Evolutionary conservation across 2,888 invertebrate genomes (phyloP).

Genomic region (Drosophila emarginata): DNA sequence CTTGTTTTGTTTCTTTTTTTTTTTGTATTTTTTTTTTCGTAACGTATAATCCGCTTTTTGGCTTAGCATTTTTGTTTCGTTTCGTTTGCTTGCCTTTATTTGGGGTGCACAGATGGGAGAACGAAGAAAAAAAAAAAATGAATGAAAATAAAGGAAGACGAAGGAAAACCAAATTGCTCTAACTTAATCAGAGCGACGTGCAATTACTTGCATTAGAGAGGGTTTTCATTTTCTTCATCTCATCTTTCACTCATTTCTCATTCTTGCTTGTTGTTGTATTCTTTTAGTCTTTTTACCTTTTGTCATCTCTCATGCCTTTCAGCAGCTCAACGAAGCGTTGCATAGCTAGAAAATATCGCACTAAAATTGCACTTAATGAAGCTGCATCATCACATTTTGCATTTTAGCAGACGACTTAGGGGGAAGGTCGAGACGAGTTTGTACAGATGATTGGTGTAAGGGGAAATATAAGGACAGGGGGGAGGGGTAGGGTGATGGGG

Average conservation of each 20-base stretch:
- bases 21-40: conserved; percentile 29
- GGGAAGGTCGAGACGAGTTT: background rate
- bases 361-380: conserved; percentile 67
- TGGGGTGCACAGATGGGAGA: background rate
- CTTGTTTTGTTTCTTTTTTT: background rate
- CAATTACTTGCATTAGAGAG: conserved; percentile 73
- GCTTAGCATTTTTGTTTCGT: conserved; percentile 60
- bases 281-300: conserved; percentile 53
- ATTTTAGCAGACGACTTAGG: conserved; percentile 48
- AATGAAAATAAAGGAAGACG: background rate
- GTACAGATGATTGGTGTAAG: background rate
- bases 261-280: conserved; percentile 23
- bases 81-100: background rate
- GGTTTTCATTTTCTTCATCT: conserved; percentile 30
- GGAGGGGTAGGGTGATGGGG: too few species aligned
- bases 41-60: conserved; percentile 68
- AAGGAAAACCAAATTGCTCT: conserved; percentile 55
- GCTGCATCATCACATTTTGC: conserved; percentile 78
- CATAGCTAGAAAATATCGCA: conserved; percentile 64
- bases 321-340: conserved; percentile 55
- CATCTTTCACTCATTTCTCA: conserved; percentile 44
- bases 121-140: conserved; percentile 6
- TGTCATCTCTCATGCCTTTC: conserved; percentile 68
- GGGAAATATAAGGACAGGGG: too few species aligned
- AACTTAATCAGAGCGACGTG: conserved; percentile 74